Evolutionary conservation across 2,797 vertebrate species (phyloP), one percentile per base, ranked within the genome.

Genomic region (Decapterus maruadsi): DNA sequence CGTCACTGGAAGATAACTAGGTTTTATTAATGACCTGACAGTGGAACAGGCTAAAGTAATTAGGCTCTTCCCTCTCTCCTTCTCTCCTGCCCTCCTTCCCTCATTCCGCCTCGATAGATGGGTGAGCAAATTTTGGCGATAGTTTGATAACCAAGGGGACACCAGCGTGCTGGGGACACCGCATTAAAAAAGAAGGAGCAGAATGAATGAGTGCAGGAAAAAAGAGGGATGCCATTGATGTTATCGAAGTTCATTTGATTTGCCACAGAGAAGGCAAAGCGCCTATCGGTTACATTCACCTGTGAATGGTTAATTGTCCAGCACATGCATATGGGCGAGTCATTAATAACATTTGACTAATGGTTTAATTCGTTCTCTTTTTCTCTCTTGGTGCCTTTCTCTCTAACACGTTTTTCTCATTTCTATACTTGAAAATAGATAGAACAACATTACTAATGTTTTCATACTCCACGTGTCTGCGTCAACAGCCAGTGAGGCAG

Each of bases 1-100:
- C 93, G 91, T 93, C 93, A 93, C 73, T 66, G 91, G 87, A 93
- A 95, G 97, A 99, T 99, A 99, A 97, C 96, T 96, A 95, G 94
- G 91, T 95, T 97, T 98, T 98, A 99, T 99, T 99, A 99, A 99
- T 98, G 97, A 97, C 97, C 98, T 98, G 98, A 97, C 98, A 99
- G 80, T 91, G 84, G 70, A 93, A 95, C 75, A 80, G 95, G 95
- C 95, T 95, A 87, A 95, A 96, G 96, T 98, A 98, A 99, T 99
- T 99, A 99, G 97, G 96, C 95, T 95, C 94, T 95, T 94, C 87
- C 91, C 88, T 89, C 89, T 91, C 83, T 68, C 91, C 79, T 89
- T 57, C 70, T 74, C 78, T 88, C 86, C 90, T 62, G 63, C 71
- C 92, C 76, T 66, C 73, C 67, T 83, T 89, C 85, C 87, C 56